Evolutionary conservation across 2,888 invertebrate species (phyloP).

Genomic region (Dendrolimus pini): DNA sequence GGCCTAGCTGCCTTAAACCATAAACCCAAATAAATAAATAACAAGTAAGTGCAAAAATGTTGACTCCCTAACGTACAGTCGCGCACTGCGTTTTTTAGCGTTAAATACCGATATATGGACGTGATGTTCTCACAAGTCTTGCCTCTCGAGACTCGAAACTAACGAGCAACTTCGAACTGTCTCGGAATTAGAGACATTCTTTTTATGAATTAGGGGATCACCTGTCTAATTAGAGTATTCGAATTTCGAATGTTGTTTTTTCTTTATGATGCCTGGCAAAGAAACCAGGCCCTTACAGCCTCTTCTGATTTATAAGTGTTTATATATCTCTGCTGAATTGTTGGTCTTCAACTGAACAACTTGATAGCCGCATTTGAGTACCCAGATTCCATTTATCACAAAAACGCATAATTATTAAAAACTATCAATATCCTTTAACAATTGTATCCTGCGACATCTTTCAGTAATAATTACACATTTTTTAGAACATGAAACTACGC

Average conservation of each 20-base stretch:
- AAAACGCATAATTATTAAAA: no score
- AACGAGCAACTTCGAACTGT: neutral
- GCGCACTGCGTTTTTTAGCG: constrained; percentile 49
- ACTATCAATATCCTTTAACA: neutral
- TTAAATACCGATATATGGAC: constrained; percentile 64
- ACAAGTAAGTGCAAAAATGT: no score
- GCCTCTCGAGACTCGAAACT: neutral
- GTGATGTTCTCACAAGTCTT: constrained; percentile 68
- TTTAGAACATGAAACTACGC: no score
- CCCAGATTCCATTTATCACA: no score
- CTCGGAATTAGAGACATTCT: constrained; percentile 59
- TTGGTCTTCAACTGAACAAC: neutral
- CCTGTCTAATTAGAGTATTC: constrained; percentile 66
- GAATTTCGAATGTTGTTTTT: constrained; percentile 39
- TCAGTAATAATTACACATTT: no score
- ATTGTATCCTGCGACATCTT: no score
- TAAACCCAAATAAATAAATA: no score
- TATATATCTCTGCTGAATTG: constrained; percentile 12
- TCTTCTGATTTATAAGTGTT: neutral
- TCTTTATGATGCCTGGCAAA: constrained; percentile 3
- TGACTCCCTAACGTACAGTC: constrained; percentile 1
- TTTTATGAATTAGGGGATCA: constrained; percentile 70
- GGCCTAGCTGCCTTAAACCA: no score
- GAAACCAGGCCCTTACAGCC: neutral
- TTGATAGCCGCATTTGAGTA: no score